Percentiles rank a stretch among this genome's conserved stretches.
phyloP scores from a whole-genome alignment of 2,797 vertebrate genomes.

The Ammospiza maritima region DNA sequence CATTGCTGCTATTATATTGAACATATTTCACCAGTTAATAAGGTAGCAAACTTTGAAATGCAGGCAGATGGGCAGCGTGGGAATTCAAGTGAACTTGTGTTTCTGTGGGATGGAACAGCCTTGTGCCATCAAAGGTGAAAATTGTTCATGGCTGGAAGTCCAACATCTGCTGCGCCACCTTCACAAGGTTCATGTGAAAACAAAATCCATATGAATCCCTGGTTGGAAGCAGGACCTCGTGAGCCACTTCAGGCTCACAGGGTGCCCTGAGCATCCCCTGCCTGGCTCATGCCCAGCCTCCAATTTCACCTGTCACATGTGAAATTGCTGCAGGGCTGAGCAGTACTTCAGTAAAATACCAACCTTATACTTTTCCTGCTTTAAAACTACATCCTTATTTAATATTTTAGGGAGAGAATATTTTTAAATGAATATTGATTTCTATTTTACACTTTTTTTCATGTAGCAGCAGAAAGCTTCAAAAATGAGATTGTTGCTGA shows the following conservation, averaged over 20 bases:
- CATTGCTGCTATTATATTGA: background rate
- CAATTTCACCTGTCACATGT: background rate
- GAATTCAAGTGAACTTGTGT: background rate
- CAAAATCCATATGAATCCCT: background rate
- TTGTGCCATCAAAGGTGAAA: constrained; percentile 1
- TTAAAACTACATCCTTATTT: background rate
- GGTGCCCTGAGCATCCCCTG: background rate
- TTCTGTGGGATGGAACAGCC: constrained; percentile 5
- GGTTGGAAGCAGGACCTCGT: background rate
- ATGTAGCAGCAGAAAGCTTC: background rate
- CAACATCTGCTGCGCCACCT: background rate
- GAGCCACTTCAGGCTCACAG: background rate
- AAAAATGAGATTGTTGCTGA: background rate
- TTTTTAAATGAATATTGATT: background rate
- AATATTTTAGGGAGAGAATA: background rate
- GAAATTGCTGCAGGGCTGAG: background rate
- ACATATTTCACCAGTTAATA: background rate
- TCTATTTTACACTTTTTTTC: background rate
- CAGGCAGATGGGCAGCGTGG: background rate
- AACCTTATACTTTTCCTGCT: background rate
- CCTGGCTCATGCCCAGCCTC: background rate
- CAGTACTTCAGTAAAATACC: background rate
- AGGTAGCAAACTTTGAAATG: background rate
- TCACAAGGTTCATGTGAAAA: background rate
- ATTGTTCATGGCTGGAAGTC: background rate